A percentile compares a stretch with the other conserved stretches of the same genome.
Evolutionary conservation across 1,140 invertebrate genomes (phyloP).

Genomic region (Heliconius melpomene): DNA sequence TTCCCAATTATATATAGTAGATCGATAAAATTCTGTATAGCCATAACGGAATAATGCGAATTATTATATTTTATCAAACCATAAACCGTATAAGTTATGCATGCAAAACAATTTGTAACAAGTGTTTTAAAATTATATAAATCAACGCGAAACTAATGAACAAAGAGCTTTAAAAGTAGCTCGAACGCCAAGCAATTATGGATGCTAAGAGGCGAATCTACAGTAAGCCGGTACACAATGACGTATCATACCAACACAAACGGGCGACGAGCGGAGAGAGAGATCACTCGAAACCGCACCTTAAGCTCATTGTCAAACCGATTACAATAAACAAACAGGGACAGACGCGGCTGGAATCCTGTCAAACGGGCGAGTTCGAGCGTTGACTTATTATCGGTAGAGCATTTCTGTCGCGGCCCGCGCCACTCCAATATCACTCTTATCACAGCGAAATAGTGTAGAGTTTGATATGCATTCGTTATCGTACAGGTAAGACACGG

Average conservation of each 20-base stretch:
- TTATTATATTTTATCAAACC: background rate
- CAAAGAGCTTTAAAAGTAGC: constrained; percentile 71
- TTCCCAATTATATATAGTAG: background rate
- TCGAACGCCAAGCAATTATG: constrained; percentile 75
- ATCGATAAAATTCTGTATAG: background rate
- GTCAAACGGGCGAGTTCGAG: constrained; percentile 80
- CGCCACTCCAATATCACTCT: constrained; percentile 43
- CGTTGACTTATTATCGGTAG: constrained; percentile 81
- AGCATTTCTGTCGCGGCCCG: constrained; percentile 65
- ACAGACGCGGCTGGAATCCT: constrained; percentile 80
- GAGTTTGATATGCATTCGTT: constrained; percentile 34
- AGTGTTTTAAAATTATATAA: constrained; percentile 51
- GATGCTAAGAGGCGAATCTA: constrained; percentile 77
- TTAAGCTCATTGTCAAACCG: constrained; percentile 81
- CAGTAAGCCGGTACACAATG: constrained; percentile 76
- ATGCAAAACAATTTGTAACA: constrained; percentile 42
- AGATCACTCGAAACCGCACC: constrained; percentile 81
- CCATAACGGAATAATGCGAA: background rate
- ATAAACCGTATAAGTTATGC: constrained; percentile 27
- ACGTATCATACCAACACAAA: constrained; percentile 78
- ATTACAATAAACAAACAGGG: constrained; percentile 81
- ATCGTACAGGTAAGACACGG: constrained; percentile 76
- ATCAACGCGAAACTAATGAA: constrained; percentile 67
- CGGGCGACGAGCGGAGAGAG: constrained; percentile 69
- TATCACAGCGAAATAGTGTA: constrained; percentile 35